Evolutionary conservation across 2,113 vertebrate species (phyloP).

Genomic region (Callithrix jacchus): DNA sequence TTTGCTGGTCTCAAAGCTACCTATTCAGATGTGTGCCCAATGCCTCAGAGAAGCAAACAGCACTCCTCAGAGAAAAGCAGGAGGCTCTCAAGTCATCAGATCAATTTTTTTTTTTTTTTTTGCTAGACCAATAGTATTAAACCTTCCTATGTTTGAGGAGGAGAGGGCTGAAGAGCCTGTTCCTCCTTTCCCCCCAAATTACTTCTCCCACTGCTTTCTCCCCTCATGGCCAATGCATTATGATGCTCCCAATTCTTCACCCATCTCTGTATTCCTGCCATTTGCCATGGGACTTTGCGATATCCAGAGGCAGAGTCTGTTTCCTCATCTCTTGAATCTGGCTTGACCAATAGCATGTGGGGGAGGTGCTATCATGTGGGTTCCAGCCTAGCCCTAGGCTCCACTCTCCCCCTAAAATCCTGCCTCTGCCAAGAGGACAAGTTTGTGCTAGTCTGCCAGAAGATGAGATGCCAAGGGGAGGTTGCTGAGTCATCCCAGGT

Average conservation of each 20-base stretch:
- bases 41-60: neutral
- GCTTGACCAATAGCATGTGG: neutral
- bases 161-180: neutral
- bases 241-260: rapidly evolving
- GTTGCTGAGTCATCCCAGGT: neutral
- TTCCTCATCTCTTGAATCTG: neutral
- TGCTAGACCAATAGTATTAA: neutral
- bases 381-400: neutral
- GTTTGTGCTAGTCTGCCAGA: neutral
- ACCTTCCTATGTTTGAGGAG: neutral
- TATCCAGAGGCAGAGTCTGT: neutral
- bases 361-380: neutral
- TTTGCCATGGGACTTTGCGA: neutral
- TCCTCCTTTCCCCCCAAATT: neutral
- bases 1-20: neutral
- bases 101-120: neutral
- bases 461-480: neutral
- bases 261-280: neutral
- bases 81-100: neutral
- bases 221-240: neutral
- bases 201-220: neutral
- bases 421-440: neutral
- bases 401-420: neutral
- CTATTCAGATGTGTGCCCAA: neutral
- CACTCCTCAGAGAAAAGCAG: neutral